These are phyloP conservation scores for Dichetophora obliterata DNA, from an alignment of 2,888 invertebrate genomes.

Conservation along the genomic window DNA sequence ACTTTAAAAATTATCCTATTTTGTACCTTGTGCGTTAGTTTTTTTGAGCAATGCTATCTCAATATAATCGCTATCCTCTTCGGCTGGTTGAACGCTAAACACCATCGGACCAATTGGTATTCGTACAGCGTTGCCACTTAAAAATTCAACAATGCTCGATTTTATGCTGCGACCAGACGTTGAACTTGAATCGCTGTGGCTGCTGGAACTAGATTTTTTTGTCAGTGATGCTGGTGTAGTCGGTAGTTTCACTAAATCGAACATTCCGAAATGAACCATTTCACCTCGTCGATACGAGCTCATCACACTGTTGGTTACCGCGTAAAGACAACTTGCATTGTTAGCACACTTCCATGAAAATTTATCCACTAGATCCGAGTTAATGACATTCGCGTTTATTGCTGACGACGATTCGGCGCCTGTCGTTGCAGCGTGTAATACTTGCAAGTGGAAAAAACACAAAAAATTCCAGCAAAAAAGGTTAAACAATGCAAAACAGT, in stretches of 20 bases:
- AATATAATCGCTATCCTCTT: slow-evolving; percentile 66
- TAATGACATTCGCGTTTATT: slow-evolving; percentile 44
- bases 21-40: slow-evolving; percentile 60
- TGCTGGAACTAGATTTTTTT: slow-evolving; percentile 47
- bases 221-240: slow-evolving; percentile 41
- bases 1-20: background rate
- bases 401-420: slow-evolving; percentile 22
- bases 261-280: slow-evolving; percentile 72
- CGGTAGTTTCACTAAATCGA: slow-evolving; percentile 73
- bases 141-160: slow-evolving; percentile 62
- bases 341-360: slow-evolving; percentile 73
- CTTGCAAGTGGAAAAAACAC: background rate
- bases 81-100: slow-evolving; percentile 67
- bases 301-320: slow-evolving; percentile 71
- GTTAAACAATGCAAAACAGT: background rate
- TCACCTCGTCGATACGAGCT: slow-evolving; percentile 72
- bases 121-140: slow-evolving; percentile 66
- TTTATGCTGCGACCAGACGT: slow-evolving; percentile 58
- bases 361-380: slow-evolving; percentile 62
- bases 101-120: slow-evolving; percentile 69
- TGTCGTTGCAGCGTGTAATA: slow-evolving; percentile 21
- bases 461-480: background rate
- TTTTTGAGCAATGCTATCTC: slow-evolving; percentile 68
- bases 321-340: slow-evolving; percentile 75
- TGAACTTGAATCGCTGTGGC: background rate